Evolutionary conservation across 2,113 vertebrate species (phyloP).

Genomic region (Daubentonia madagascariensis): DNA sequence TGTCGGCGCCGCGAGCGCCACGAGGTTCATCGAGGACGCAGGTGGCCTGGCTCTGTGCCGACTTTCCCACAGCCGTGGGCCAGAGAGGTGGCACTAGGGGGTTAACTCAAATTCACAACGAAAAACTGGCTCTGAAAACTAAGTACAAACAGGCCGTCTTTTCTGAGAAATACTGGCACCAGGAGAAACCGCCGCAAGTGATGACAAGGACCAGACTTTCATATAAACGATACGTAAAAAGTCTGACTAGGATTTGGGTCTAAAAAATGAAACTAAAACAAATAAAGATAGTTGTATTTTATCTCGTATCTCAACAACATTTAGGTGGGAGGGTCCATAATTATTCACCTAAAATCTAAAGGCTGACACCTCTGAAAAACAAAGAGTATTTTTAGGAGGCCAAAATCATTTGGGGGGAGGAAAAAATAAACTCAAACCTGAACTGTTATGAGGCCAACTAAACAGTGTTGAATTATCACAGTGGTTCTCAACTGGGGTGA

Average conservation of each 20-base stretch:
- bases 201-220: neutral
- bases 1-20: rapidly evolving
- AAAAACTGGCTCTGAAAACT: neutral
- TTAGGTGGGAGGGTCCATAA: rapidly evolving
- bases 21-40: rapidly evolving
- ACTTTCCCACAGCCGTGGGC: rapidly evolving
- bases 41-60: neutral
- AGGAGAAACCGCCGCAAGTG: neutral
- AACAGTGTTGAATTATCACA: neutral
- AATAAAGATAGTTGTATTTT: neutral
- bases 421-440: neutral
- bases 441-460: rapidly evolving
- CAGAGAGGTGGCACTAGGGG: neutral
- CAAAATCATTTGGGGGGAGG: neutral
- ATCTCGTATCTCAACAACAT: too few relatives aligned
- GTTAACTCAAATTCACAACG: neutral
- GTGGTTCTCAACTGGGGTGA: neutral
- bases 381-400: neutral
- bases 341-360: neutral
- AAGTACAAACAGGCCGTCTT: rapidly evolving
- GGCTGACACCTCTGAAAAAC: neutral
- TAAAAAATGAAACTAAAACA: neutral
- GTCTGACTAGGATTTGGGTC: neutral
- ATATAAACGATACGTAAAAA: neutral
- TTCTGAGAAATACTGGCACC: neutral